A percentile compares a stretch with the other conserved stretches of the same genome.
Evolutionary conservation across 2,888 invertebrate species (phyloP).

Genomic region (Ormyrus labotus): DNA sequence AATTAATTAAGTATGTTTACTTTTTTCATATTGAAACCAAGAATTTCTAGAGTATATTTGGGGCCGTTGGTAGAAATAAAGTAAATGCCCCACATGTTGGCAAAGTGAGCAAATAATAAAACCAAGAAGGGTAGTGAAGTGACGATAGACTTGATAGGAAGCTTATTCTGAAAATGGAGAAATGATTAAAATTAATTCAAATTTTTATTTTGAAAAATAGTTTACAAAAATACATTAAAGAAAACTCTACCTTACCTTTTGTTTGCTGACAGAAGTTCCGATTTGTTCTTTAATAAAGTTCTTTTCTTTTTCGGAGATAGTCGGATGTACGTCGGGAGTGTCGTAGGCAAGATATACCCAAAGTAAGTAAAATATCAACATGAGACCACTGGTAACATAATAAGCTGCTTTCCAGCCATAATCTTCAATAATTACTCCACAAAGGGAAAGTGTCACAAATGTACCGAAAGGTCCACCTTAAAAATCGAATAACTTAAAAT

Average conservation of each 20-base stretch:
- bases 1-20: constrained; percentile 57
- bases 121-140: constrained; percentile 84
- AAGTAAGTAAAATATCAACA: constrained; percentile 78
- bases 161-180: constrained; percentile 78
- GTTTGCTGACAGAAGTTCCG: constrained; percentile 69
- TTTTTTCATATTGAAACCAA: constrained; percentile 83
- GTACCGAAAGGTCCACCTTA: constrained; percentile 73
- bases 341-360: constrained; percentile 84
- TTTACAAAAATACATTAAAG: constrained; percentile 70
- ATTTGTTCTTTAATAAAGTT: constrained; percentile 78
- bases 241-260: constrained; percentile 62
- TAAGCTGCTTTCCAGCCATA: constrained; percentile 85
- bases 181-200: constrained; percentile 13
- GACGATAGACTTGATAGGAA: constrained; percentile 81
- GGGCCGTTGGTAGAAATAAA: constrained; percentile 88
- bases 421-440: constrained; percentile 81
- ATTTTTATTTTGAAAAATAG: neutral
- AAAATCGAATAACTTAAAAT: neutral
- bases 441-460: constrained; percentile 83
- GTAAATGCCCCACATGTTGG: constrained; percentile 88
- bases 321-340: constrained; percentile 81
- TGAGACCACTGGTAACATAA: constrained; percentile 80
- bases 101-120: constrained; percentile 83
- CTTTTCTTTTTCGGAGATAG: constrained; percentile 81
- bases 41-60: constrained; percentile 84